phyloP scores from a whole-genome alignment of 1,140 invertebrate species.

The Aphelinus certus region DNA sequence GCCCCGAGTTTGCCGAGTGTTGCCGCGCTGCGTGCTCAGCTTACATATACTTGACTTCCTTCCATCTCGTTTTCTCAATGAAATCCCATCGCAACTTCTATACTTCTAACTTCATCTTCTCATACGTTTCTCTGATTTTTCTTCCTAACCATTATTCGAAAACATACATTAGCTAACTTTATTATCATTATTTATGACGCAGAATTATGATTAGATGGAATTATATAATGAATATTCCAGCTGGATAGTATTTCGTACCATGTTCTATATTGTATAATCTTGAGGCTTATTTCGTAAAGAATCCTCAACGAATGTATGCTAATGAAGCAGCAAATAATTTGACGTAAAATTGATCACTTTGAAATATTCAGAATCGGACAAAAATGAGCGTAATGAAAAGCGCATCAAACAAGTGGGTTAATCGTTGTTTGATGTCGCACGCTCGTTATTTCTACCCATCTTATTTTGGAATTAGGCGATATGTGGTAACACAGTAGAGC shows the following conservation, averaged over 20 bases:
- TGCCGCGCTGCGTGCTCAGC: constrained; percentile 17
- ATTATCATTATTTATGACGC: too few relatives aligned
- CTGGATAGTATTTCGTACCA: too few relatives aligned
- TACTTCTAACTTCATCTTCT: neutral
- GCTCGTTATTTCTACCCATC: neutral
- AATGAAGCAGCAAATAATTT: too few relatives aligned
- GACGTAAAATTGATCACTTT: too few relatives aligned
- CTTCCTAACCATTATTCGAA: neutral
- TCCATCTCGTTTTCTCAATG: constrained; percentile 3
- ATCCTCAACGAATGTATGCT: too few relatives aligned
- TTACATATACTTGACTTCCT: constrained; percentile 32
- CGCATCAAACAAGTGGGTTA: constrained; percentile 13
- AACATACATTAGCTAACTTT: too few relatives aligned
- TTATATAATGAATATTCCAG: too few relatives aligned
- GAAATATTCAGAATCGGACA: too few relatives aligned
- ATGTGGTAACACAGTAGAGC: constrained; percentile 1
- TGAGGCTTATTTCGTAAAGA: too few relatives aligned
- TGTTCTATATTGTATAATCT: too few relatives aligned
- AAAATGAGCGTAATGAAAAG: too few relatives aligned
- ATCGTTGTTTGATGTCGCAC: neutral
- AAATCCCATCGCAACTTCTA: constrained; percentile 12
- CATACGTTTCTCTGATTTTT: neutral
- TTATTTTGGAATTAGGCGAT: constrained; percentile 35
- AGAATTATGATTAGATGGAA: too few relatives aligned
- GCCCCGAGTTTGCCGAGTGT: constrained; percentile 38